Evolutionary conservation across 2,888 invertebrate species (phyloP), one percentile per base, ranked within the genome.

Genomic region (Onchidella celtica): DNA sequence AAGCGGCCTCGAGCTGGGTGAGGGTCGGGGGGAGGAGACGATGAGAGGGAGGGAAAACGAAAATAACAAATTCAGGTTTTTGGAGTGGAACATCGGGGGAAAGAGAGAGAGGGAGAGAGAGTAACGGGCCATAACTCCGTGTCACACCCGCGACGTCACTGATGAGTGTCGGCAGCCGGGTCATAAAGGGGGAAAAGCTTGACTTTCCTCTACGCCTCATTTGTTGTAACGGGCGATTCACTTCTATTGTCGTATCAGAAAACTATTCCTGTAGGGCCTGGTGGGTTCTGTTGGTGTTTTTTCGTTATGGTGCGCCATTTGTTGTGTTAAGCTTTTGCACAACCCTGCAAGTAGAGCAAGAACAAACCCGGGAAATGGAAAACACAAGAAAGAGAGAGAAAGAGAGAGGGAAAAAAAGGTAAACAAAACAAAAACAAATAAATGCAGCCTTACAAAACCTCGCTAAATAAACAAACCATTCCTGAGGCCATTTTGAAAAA

Each of bases 21-120:
- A 27, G 73, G 57, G 55, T 27, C 27, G 34, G 73, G 29, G 73
- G 57, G 73, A 34, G 59, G 57, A 57, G 21, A 27, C 29, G 47
- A 57, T n/a, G 73, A 29, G 24, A 29, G 57, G 29, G n/a, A 24
- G 11, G 2, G 17, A 29, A 40, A 6, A 70, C 21, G 38, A n/a
- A 63, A 63, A 63, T 29, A 63, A 63, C n/a, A n/a, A n/a, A n/a
- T n/a, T n/a, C n/a, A n/a, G n/a, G n/a, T n/a, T n/a, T n/a, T n/a
- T n/a, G n/a, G n/a, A n/a, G n/a, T n/a, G n/a, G n/a, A n/a, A n/a
- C n/a, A n/a, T n/a, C n/a, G n/a, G n/a, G n/a, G n/a, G n/a, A n/a
- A n/a, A n/a, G n/a, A n/a, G n/a, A n/a, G n/a, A n/a, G n/a, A n/a
- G n/a, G n/a, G n/a, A n/a, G n/a, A n/a, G n/a, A n/a, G n/a, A n/a